A percentile compares a stretch with the other conserved stretches of the same genome.
These are phyloP conservation scores for Mythimna ferrago DNA, from an alignment of 2,888 invertebrate genomes.

Conservation along the genomic window DNA sequence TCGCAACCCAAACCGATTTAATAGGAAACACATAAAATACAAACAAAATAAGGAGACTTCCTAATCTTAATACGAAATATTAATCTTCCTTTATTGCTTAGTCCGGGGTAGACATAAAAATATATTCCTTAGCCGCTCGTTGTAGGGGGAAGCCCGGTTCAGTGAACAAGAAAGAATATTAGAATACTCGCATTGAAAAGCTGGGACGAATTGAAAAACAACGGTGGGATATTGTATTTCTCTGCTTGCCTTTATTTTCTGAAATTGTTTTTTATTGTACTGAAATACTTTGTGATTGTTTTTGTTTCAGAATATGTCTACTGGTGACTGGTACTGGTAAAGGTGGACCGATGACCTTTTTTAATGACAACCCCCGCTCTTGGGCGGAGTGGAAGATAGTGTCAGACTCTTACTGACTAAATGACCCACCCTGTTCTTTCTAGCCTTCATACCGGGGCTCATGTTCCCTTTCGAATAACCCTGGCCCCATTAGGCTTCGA, in stretches of 20 bases:
- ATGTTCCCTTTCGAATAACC: no score
- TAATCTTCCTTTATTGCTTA: conserved; percentile 76
- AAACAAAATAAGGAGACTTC: conserved; percentile 60
- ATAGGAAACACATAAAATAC: conserved; percentile 59
- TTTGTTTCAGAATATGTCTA: no score
- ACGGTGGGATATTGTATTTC: conserved; percentile 60
- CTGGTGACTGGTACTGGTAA: no score
- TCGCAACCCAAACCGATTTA: conserved; percentile 8
- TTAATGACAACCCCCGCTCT: no score
- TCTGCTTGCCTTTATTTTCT: conserved; percentile 26
- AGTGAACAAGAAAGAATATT: conserved; percentile 75
- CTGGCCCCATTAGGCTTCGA: no score
- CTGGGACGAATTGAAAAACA: conserved; percentile 69
- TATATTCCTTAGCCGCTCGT: conserved; percentile 66
- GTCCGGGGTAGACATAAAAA: conserved; percentile 66
- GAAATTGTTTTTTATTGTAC: conserved; percentile 34
- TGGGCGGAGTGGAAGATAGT: no score
- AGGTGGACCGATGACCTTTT: no score
- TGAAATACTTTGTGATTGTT: conserved; percentile 1
- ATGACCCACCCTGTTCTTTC: no score
- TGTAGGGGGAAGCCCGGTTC: conserved; percentile 67
- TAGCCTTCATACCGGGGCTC: no score
- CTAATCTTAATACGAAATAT: conserved; percentile 74
- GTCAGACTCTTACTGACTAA: no score
- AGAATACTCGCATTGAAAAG: conserved; percentile 73